A percentile compares a stretch with the other conserved stretches of the same genome.
Conservation (phyloP, 2,113 vertebrate genomes). For the Phodopus roborovskii region DNA sequence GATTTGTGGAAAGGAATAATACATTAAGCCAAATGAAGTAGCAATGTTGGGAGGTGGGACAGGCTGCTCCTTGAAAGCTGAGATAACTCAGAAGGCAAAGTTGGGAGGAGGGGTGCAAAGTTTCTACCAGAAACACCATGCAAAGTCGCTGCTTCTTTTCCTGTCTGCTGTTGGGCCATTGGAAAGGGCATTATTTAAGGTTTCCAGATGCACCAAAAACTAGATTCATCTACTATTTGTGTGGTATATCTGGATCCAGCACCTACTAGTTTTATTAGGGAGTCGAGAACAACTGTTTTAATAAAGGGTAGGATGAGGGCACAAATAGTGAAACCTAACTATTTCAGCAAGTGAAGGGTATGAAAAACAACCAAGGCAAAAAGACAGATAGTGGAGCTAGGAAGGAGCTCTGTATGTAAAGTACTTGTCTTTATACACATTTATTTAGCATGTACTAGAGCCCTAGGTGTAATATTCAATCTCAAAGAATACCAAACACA, state of each 20-base stretch:
- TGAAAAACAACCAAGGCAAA: neutral
- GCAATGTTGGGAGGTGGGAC: fast-evolving
- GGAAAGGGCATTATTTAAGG: neutral
- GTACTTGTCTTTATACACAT: neutral
- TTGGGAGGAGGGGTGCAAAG: neutral
- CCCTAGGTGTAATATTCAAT: neutral
- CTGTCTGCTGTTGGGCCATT: neutral
- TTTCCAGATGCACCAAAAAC: neutral
- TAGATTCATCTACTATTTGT: neutral
- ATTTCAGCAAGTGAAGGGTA: neutral
- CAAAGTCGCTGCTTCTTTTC: neutral
- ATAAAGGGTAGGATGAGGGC: neutral
- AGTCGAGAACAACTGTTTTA: neutral
- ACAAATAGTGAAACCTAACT: neutral
- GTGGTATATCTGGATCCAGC: neutral
- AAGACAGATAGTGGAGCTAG: neutral
- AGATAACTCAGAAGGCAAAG: neutral
- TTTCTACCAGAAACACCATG: neutral
- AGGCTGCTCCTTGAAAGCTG: neutral
- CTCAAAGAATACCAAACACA: neutral
- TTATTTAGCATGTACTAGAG: too few species aligned
- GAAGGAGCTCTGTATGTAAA: neutral
- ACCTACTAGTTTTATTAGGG: neutral
- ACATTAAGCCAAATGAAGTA: neutral
- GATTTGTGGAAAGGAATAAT: constrained; percentile 53